Conservation (phyloP, 2,113 vertebrate genomes). For the Rhegmatorhina hoffmannsi region DNA sequence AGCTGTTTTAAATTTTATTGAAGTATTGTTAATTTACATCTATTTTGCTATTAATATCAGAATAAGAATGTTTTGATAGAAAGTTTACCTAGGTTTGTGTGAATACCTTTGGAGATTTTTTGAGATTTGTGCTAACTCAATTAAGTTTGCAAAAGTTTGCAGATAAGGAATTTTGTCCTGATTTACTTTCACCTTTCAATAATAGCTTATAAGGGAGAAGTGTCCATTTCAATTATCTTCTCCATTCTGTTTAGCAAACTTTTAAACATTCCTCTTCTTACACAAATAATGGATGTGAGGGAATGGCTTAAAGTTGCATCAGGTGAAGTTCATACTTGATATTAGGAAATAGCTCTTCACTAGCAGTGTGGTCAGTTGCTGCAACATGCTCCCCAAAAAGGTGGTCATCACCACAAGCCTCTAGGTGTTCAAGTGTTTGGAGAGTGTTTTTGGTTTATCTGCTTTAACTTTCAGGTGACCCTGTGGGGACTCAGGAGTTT, state of each 20-base stretch:
- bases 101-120: neutral
- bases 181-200: neutral
- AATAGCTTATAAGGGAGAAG: neutral
- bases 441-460: neutral
- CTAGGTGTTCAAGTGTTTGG: neutral
- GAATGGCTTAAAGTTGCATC: neutral
- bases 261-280: neutral
- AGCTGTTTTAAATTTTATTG: neutral
- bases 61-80: neutral
- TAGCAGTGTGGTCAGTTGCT: neutral
- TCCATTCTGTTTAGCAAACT: neutral
- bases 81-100: neutral
- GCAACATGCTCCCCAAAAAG: neutral
- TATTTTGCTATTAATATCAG: neutral
- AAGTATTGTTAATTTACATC: neutral
- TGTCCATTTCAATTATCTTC: neutral
- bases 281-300: neutral
- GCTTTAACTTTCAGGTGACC: neutral
- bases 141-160: neutral
- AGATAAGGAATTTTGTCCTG: neutral
- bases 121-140: neutral
- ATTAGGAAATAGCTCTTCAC: neutral
- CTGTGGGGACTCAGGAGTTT: neutral
- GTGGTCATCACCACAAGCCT: neutral
- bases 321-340: neutral